Base-by-base conservation (phyloP, 1,140 invertebrate genomes). In the Episyrphus balteatus region DNA sequence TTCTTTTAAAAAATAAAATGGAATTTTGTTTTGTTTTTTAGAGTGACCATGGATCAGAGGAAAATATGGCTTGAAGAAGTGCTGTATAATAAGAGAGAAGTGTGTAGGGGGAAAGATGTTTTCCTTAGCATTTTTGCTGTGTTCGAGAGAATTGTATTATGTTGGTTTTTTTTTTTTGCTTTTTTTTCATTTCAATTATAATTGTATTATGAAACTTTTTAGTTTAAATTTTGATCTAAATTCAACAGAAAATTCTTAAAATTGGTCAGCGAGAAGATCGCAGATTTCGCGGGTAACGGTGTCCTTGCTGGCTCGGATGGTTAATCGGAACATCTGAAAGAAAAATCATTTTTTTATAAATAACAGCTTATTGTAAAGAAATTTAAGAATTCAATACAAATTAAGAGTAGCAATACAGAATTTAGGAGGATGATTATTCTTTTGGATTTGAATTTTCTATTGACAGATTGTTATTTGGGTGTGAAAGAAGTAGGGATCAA, bases 241-340 rank as follows among this genome's bases (percentile, higher is more conserved):
- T n/a, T 15, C 32, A 26, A 49, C 34, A 14, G 15, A 31, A 33
- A 17, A 30, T 30, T 32, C 17, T 79, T 81, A 85, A 77, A 94
- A 93, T 73, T 93, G 89, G 72, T 94, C 88, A 62, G 82, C 79
- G 55, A 95, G 73, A 51, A 95, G 75, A 69, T 92, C 82, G 64
- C 88, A 92, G 55, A 93, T 75, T 75, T 90, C 86, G 65, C 86
- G 79, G 47, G 93, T 92, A 55, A 95, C 91, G 33, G 82, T 77
- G 71, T 96, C 92, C 78, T 97, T 97, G 71, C 92, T 98, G 42
- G 92, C 92, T 67, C 94, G 81, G 47, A 98, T 84, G 42, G 95
- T 98, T 55, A 98, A 75, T 64, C 95, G 86, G 76, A 92, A 98
- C 93, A 98, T 97, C 92, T 97, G 73, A 14, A 77, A 44, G n/a